phyloP scores from a whole-genome alignment of 2,888 invertebrate genomes.

The Cosmia pyralina region DNA sequence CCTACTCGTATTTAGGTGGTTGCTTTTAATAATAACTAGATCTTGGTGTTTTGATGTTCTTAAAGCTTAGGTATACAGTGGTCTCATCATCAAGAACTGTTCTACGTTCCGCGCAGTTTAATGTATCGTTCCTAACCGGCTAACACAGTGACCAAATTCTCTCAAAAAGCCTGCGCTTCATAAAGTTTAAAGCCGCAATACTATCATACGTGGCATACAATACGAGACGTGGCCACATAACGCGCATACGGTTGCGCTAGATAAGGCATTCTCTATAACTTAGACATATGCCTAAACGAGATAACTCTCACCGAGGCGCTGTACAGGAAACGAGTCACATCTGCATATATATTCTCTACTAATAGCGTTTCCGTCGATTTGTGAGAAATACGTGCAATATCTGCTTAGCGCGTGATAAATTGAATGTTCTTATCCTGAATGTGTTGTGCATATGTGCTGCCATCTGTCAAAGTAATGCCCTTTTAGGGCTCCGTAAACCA shows the following conservation, averaged over 20 bases:
- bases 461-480: constrained; percentile 11
- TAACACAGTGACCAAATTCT: background rate
- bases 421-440: background rate
- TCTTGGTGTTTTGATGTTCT: background rate
- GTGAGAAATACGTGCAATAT: background rate
- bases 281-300: background rate
- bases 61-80: background rate
- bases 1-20: background rate
- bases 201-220: constrained; percentile 3
- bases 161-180: background rate
- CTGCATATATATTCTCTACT: constrained; percentile 6
- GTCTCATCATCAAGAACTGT: background rate
- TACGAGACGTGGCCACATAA: background rate
- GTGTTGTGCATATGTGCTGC: constrained; percentile 1
- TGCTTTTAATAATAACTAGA: background rate
- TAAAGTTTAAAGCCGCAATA: constrained; percentile 5
- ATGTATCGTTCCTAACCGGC: background rate
- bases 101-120: too few species aligned
- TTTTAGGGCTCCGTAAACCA: background rate
- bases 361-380: background rate
- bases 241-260: background rate
- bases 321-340: constrained; percentile 19
- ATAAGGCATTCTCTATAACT: constrained; percentile 1
- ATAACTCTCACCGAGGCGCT: background rate
- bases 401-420: background rate